phyloP scores from a whole-genome alignment of 2,888 invertebrate species.

The Pristionchus entomophagus region DNA sequence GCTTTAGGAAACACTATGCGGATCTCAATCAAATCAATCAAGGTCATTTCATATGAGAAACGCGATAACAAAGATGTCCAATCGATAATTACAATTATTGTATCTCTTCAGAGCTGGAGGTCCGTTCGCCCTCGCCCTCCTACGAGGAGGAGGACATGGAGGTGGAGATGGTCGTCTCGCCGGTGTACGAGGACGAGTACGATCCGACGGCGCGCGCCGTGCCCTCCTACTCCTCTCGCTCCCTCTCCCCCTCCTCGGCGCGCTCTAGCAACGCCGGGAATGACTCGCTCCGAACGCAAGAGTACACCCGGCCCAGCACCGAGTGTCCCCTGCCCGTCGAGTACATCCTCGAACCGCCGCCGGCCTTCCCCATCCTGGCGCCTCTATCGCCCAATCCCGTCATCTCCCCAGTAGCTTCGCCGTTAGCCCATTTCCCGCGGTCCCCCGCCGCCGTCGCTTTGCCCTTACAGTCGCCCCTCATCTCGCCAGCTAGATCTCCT shows the following conservation, averaged over 20 bases:
- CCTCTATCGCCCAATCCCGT: neutral
- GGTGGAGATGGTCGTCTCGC: slow-evolving; percentile 7
- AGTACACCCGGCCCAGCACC: neutral
- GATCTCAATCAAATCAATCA: no score
- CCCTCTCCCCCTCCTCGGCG: neutral
- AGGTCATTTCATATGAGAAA: no score
- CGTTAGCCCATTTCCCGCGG: neutral
- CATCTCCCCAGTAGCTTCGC: neutral
- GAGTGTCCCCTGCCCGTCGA: neutral
- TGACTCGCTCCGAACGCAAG: slow-evolving; percentile 5
- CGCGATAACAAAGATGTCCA: no score
- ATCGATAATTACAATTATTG: no score
- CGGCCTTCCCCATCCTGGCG: slow-evolving; percentile 3
- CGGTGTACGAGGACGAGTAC: slow-evolving; percentile 18
- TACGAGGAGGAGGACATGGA: neutral
- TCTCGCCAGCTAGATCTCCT: neutral
- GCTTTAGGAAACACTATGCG: no score
- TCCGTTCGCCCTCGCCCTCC: slow-evolving; percentile 16
- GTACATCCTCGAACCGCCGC: neutral
- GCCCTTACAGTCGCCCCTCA: neutral
- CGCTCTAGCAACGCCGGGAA: neutral
- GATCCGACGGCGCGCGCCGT: neutral
- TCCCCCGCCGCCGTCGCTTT: neutral
- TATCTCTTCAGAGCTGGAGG: no score
- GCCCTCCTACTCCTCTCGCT: neutral